A percentile compares a stretch with the other conserved stretches of the same genome.
These are phyloP conservation scores for Neosilurus hyrtlii DNA, from an alignment of 2,797 vertebrate genomes.

Conservation along the genomic window DNA sequence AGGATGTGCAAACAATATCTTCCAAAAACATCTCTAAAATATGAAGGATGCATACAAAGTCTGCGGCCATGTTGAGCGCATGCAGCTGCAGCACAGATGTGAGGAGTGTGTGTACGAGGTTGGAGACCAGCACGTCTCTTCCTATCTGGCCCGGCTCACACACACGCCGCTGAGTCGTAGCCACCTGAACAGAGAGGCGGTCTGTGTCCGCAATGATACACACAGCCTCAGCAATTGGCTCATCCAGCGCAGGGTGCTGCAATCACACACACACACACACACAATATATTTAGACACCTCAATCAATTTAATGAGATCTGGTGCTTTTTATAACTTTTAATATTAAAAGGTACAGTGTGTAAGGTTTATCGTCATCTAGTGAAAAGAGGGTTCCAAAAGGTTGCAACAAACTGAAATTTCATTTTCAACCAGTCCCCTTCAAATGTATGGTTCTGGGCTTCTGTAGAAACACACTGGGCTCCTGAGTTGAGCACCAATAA, in stretches of 20 bases:
- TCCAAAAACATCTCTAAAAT: neutral
- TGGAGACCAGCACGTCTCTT: slow-evolving; percentile 81
- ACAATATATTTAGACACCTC: neutral
- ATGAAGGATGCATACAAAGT: slow-evolving; percentile 74
- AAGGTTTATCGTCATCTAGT: no score
- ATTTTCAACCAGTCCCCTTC: no score
- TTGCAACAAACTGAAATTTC: no score
- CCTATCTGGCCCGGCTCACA: slow-evolving; percentile 76
- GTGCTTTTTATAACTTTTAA: no score
- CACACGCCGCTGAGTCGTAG: slow-evolving; percentile 79
- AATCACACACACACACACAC: neutral
- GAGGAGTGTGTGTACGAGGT: slow-evolving; percentile 78
- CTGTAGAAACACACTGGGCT: no score
- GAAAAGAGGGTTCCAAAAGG: no score
- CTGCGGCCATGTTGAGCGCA: slow-evolving; percentile 78
- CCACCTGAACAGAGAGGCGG: slow-evolving; percentile 80
- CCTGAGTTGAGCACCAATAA: no score
- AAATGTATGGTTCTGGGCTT: no score
- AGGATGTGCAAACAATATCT: neutral
- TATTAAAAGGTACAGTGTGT: no score
- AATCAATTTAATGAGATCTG: no score
- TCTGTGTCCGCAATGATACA: slow-evolving; percentile 86
- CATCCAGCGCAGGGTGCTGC: slow-evolving; percentile 83
- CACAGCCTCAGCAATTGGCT: slow-evolving; percentile 82
- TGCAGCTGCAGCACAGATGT: slow-evolving; percentile 81